Percentiles rank a stretch among this genome's conserved stretches.
Conservation (phyloP, 2,888 invertebrate species). For the Melieria crassipennis region DNA sequence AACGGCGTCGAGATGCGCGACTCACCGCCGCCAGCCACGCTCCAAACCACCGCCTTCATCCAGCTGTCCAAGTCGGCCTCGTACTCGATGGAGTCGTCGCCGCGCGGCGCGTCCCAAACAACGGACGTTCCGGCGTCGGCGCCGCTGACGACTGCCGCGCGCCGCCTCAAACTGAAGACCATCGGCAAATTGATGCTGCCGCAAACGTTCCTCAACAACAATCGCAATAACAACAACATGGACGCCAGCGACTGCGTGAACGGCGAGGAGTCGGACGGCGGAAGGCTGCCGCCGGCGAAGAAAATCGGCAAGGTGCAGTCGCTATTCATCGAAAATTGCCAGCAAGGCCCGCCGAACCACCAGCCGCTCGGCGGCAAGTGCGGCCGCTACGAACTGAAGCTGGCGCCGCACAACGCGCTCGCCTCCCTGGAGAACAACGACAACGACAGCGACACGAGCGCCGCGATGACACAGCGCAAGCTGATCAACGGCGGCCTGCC, state of each 20-base stretch:
- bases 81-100: slow-evolving; percentile 22
- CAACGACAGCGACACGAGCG: slow-evolving; percentile 45
- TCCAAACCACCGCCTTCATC: slow-evolving; percentile 31
- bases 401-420: slow-evolving; percentile 39
- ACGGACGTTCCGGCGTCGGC: background rate
- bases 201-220: slow-evolving; percentile 54
- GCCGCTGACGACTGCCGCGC: slow-evolving; percentile 44
- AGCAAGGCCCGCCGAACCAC: slow-evolving; percentile 46
- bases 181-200: slow-evolving; percentile 62
- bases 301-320: slow-evolving; percentile 64
- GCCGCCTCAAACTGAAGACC: slow-evolving; percentile 54
- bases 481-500: slow-evolving; percentile 35
- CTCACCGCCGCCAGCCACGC: slow-evolving; percentile 18
- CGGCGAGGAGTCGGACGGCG: slow-evolving; percentile 35
- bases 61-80: slow-evolving; percentile 40
- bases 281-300: slow-evolving; percentile 43
- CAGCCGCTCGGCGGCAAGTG: slow-evolving; percentile 43
- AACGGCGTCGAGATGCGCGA: background rate
- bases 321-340: slow-evolving; percentile 60
- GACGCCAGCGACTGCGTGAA: slow-evolving; percentile 28
- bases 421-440: slow-evolving; percentile 44
- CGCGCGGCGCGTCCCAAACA: slow-evolving; percentile 8
- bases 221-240: slow-evolving; percentile 46
- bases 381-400: slow-evolving; percentile 46
- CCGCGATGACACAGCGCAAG: slow-evolving; percentile 46